Evolutionary conservation across 2,888 invertebrate species (phyloP).

Genomic region (Ditula angustiorana): DNA sequence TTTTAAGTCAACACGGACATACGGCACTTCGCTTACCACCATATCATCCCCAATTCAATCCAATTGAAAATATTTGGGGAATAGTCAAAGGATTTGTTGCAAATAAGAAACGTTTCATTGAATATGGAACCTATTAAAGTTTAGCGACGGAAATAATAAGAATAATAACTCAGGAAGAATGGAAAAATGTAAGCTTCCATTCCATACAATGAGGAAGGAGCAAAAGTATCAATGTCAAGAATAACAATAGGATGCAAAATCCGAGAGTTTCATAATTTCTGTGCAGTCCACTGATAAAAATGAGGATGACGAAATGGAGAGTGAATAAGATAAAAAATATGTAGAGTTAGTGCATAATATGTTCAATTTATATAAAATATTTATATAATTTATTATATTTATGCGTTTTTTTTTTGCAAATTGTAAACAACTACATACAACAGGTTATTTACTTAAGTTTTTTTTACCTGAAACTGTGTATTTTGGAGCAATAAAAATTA

Average conservation of each 20-base stretch:
- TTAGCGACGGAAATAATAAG: background rate
- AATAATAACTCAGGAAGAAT: background rate
- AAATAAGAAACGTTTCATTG: background rate
- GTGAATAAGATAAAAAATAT: background rate
- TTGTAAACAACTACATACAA: background rate
- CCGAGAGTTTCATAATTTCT: background rate
- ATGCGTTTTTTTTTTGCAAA: background rate
- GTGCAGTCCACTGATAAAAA: background rate
- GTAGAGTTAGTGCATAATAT: background rate
- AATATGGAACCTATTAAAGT: slow-evolving; percentile 2
- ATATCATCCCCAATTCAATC: background rate
- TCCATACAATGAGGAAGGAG: background rate
- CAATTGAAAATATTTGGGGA: background rate
- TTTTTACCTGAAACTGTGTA: too few relatives aligned
- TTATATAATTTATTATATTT: background rate
- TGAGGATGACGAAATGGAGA: background rate
- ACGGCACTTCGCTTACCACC: background rate
- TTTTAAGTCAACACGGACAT: background rate
- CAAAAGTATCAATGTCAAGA: slow-evolving; percentile 3
- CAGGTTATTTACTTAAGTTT: background rate
- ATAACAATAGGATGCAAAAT: background rate
- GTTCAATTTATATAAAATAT: background rate
- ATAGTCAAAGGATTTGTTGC: background rate
- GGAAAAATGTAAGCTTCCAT: background rate
- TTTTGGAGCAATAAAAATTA: too few relatives aligned